A percentile compares a stretch with the other conserved stretches of the same genome.
Conservation (phyloP, 2,113 vertebrate species). For the Pelecanoides urinatrix region DNA sequence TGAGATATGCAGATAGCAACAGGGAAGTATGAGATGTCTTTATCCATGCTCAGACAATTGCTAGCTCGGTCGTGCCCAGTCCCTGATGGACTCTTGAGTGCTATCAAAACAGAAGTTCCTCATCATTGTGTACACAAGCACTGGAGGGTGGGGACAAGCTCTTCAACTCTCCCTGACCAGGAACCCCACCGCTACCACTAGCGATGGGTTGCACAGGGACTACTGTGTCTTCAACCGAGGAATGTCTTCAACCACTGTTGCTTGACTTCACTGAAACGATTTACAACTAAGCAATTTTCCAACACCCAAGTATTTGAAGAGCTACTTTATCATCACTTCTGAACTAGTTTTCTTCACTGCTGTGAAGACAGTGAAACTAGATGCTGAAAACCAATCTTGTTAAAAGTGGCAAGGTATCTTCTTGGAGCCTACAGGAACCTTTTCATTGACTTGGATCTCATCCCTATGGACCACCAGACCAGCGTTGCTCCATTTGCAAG, state of each 20-base stretch:
- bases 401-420: not conserved
- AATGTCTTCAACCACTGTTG: not conserved
- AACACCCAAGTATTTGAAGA: not conserved
- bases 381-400: not conserved
- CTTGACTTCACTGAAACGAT: not conserved
- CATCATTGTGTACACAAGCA: not conserved
- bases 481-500: not conserved
- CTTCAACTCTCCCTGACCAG: not conserved
- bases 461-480: not conserved
- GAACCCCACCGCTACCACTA: not conserved
- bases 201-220: not conserved
- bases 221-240: rapidly evolving
- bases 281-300: not conserved
- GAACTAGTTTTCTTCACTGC: not conserved
- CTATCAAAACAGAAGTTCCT: not conserved
- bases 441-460: not conserved
- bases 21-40: not conserved
- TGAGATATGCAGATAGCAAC: not conserved
- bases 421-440: not conserved
- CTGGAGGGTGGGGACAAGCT: not conserved
- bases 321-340: not conserved
- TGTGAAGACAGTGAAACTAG: not conserved
- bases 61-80: not conserved
- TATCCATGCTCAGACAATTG: not conserved
- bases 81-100: not conserved